These are phyloP conservation scores for Leptura quadrifasciata DNA, from an alignment of 2,888 invertebrate species.

Conservation along the genomic window DNA sequence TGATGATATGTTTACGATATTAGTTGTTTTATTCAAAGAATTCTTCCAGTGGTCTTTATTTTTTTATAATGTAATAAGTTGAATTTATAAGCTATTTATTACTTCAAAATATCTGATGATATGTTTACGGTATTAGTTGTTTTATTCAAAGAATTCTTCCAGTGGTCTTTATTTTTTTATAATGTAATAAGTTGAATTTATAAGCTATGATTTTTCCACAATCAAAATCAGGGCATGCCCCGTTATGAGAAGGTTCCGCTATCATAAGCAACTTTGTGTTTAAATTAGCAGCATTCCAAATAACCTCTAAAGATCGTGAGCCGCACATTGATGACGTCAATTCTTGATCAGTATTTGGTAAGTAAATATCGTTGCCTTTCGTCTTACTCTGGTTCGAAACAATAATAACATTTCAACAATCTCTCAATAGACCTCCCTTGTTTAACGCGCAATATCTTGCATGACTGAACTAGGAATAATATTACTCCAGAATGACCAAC, in stretches of 20 bases:
- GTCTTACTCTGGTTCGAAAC: conserved; percentile 78
- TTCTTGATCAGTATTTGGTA: conserved; percentile 80
- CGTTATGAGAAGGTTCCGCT: conserved; percentile 81
- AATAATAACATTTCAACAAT: conserved; percentile 81
- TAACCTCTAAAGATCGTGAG: conserved; percentile 84
- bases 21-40: conserved; percentile 72
- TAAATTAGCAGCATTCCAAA: conserved; percentile 79
- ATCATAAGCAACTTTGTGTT: conserved; percentile 81
- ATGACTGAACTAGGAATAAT: conserved; percentile 82
- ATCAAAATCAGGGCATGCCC: conserved; percentile 80
- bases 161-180: conserved; percentile 81
- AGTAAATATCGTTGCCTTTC: conserved; percentile 80
- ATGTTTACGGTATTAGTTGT: conserved; percentile 72
- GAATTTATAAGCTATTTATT: no score
- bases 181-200: conserved; percentile 82
- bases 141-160: conserved; percentile 77
- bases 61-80: no score
- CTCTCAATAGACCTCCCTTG: conserved; percentile 84
- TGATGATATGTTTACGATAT: conserved; percentile 73
- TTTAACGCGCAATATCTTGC: conserved; percentile 80
- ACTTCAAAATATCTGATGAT: conserved; percentile 73
- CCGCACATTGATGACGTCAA: conserved; percentile 84
- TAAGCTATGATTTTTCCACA: conserved; percentile 82
- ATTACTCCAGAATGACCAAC: conserved; percentile 85
- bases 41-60: conserved; percentile 84